These are phyloP conservation scores for Calephelis virginiensis DNA, from an alignment of 1,140 invertebrate species.

Conservation along the genomic window DNA sequence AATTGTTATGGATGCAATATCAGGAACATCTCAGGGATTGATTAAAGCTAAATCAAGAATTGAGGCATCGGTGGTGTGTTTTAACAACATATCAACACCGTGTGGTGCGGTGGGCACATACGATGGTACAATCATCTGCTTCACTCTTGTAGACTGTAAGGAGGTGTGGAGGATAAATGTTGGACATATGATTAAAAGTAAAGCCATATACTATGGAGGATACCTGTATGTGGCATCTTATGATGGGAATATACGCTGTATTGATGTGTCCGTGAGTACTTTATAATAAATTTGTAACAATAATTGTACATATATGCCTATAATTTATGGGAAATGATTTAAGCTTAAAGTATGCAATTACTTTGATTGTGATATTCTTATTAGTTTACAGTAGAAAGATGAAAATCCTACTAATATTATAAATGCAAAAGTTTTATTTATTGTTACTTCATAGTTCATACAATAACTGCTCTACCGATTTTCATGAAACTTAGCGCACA, in stretches of 20 bases:
- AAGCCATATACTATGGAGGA: conserved; percentile 74
- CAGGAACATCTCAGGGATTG: conserved; percentile 56
- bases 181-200: conserved; percentile 82
- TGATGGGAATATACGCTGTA: conserved; percentile 82
- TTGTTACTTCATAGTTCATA: too few relatives aligned
- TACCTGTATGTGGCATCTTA: conserved; percentile 84
- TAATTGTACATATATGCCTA: too few relatives aligned
- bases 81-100: conserved; percentile 32
- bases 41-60: conserved; percentile 56
- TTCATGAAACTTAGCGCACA: too few relatives aligned
- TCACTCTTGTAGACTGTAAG: conserved; percentile 77
- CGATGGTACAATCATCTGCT: conserved; percentile 82
- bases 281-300: not conserved
- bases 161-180: conserved; percentile 82
- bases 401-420: too few relatives aligned
- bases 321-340: too few relatives aligned
- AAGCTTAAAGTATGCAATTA: too few relatives aligned
- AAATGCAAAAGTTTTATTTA: too few relatives aligned
- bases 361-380: too few relatives aligned
- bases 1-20: conserved; percentile 72
- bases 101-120: conserved; percentile 81
- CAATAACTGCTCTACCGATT: too few relatives aligned
- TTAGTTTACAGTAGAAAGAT: conserved; percentile 4
- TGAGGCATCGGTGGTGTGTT: conserved; percentile 62
- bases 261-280: conserved; percentile 78